phyloP scores from a whole-genome alignment of 2,888 invertebrate species.

The Scaptomyza polygonia region DNA sequence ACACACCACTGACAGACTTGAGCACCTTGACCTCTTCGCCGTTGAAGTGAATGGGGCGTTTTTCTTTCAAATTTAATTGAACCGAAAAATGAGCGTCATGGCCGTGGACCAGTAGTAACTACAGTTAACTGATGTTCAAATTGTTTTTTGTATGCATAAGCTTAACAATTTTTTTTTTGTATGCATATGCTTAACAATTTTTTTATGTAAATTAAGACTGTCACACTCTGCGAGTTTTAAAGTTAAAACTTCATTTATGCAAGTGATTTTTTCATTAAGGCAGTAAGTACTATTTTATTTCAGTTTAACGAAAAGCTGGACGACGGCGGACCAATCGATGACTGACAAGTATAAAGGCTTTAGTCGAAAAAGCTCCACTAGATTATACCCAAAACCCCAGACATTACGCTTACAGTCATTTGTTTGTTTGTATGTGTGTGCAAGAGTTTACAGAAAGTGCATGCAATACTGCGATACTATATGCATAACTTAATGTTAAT shows the following conservation, averaged over 20 bases:
- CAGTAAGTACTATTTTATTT: too few relatives aligned
- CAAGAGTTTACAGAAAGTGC: too few relatives aligned
- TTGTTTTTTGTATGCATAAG: slow-evolving; percentile 43
- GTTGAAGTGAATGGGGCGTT: slow-evolving; percentile 45
- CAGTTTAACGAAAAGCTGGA: not conserved
- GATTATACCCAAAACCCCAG: too few relatives aligned
- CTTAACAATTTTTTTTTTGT: slow-evolving; percentile 42
- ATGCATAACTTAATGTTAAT: too few relatives aligned
- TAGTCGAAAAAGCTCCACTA: too few relatives aligned
- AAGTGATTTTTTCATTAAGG: not conserved
- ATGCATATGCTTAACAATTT: slow-evolving; percentile 43
- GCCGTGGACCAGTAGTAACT: slow-evolving; percentile 23
- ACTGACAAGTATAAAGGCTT: not conserved
- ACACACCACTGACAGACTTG: slow-evolving; percentile 30
- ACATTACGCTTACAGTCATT: too few relatives aligned
- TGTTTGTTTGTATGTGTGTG: too few relatives aligned
- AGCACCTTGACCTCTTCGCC: slow-evolving; percentile 67
- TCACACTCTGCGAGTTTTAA: slow-evolving; percentile 25
- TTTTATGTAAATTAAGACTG: slow-evolving; percentile 60
- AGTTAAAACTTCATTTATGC: slow-evolving; percentile 36
- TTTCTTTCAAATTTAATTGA: slow-evolving; percentile 60
- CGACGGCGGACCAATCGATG: not conserved
- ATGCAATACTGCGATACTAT: too few relatives aligned
- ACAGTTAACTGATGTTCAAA: slow-evolving; percentile 35
- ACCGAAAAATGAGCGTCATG: slow-evolving; percentile 57